Evolutionary conservation across 2,888 invertebrate genomes (phyloP).

Genomic region (Thymelicus acteon): DNA sequence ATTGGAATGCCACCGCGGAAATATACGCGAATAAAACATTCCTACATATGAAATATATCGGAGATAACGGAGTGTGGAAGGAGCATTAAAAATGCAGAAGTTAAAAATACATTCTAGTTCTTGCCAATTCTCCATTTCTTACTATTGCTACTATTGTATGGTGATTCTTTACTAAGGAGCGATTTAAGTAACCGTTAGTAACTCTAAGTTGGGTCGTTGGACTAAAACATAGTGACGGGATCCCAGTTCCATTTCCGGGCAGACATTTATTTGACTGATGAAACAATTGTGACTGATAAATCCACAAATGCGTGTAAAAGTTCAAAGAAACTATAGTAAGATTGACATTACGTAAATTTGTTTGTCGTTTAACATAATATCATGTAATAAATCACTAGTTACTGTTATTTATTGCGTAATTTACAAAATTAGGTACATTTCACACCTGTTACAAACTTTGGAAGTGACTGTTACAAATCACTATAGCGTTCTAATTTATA

Average conservation of each 20-base stretch:
- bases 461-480: neutral
- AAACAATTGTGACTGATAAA: too few relatives aligned
- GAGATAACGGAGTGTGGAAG: constrained; percentile 12
- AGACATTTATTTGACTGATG: too few relatives aligned
- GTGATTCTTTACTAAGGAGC: too few relatives aligned
- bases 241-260: too few relatives aligned
- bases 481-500: neutral
- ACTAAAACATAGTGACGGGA: too few relatives aligned
- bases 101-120: constrained; percentile 4
- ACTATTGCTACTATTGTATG: too few relatives aligned
- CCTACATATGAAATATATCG: constrained; percentile 12
- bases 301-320: too few relatives aligned
- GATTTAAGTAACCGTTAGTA: too few relatives aligned
- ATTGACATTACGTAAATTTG: too few relatives aligned
- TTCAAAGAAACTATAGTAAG: too few relatives aligned
- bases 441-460: constrained; percentile 5
- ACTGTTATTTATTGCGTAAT: neutral
- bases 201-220: too few relatives aligned
- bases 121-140: constrained; percentile 12
- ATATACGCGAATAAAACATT: constrained; percentile 15
- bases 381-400: neutral
- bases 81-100: neutral
- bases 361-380: neutral
- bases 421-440: constrained; percentile 1
- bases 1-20: constrained; percentile 18